Base-by-base conservation (phyloP, 2,888 invertebrate genomes). In the Leptinotarsa peninsularis region DNA sequence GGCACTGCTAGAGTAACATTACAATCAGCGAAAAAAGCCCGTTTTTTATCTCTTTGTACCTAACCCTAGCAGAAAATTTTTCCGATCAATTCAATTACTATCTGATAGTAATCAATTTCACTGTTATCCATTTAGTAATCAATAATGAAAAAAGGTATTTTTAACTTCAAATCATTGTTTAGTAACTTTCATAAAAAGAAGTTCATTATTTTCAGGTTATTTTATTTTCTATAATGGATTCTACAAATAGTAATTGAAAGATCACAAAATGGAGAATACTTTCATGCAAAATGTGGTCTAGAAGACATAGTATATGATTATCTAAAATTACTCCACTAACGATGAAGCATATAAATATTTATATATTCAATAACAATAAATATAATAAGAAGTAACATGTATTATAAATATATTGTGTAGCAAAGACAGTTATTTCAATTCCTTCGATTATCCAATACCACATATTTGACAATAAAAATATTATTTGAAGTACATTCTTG, bases 311-410 rank as follows among this genome's bases (percentile, higher is more conserved):
- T 50, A 56, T 56, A 56, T 1, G 21, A 14, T 23, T 13, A 23
- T 58, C 23, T 23, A 14, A 58, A 23, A 58, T 58, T 21, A 23
- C 21, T 23, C 21, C 14, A 58, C 18, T 58, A 52, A 15, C 52
- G 13, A 2, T 5, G 56, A 58, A 18, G 56, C 56, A 58, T 21
- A 17, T 54, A 7, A 58, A 58, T 14, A 58, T 58, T 58, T 21
- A 23, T 58, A 58, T 58, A 58, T 58, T 58, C 23, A 14, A 58
- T 58, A 58, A 58, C 58, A 58, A 23, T 4, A 21, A 23, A 58
- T 58, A 43, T 43, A 54, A 3, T 58, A 58, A 21, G 2, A 23
- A 23, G 58, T 4, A 58, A 21, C 21, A 23, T 58, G 15, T 58
- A 23, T 58, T 58, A 23, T 23, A 58, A 58, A 58, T 58, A 58